Conservation (phyloP, 2,113 vertebrate genomes). For the Formicarius rufipectus region DNA sequence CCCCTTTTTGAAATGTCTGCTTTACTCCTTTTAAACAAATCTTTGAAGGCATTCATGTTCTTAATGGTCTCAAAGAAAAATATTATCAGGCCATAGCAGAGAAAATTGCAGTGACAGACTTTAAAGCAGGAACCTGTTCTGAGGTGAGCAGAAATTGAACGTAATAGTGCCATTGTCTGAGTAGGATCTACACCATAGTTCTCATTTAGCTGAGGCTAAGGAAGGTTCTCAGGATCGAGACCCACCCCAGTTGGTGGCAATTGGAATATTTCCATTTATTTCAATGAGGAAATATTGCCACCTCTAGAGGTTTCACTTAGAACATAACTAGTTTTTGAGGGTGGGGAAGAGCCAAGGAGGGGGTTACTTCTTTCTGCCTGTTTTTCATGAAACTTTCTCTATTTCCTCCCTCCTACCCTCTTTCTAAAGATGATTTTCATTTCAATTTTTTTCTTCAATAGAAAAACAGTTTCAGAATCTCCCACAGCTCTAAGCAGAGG, state of each 20-base stretch:
- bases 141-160: background rate
- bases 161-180: background rate
- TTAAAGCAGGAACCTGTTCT: background rate
- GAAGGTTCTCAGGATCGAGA: background rate
- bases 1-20: background rate
- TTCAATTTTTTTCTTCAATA: background rate
- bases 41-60: background rate
- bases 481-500: background rate
- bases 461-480: background rate
- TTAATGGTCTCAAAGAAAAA: background rate
- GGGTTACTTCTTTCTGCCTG: background rate
- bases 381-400: background rate
- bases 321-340: background rate
- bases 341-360: accelerated
- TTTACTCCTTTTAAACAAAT: background rate
- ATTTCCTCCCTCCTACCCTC: accelerated
- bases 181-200: background rate
- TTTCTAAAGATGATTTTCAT: background rate
- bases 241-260: background rate
- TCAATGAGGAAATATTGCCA: background rate
- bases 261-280: background rate
- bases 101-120: background rate
- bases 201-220: background rate
- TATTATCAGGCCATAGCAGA: background rate
- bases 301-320: background rate